Percentiles rank a stretch among this genome's conserved stretches.
These are phyloP conservation scores for Cepaea hortensis DNA, from an alignment of 2,888 invertebrate genomes.

Conservation along the genomic window DNA sequence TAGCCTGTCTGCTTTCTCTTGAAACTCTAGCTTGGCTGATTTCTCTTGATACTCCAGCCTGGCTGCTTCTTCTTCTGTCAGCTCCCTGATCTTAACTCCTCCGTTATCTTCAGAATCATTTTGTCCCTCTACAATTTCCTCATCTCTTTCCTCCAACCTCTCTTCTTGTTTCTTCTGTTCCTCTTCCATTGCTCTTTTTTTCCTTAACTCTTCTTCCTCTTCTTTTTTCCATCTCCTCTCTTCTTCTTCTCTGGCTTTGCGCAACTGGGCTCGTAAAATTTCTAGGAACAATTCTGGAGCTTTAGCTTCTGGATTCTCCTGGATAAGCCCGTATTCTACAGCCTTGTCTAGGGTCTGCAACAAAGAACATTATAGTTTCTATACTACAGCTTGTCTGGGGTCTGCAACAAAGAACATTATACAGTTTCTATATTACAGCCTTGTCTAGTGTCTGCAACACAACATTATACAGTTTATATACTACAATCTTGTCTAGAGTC, in stretches of 20 bases:
- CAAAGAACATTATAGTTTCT: slow-evolving; percentile 16
- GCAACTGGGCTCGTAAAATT: slow-evolving; percentile 41
- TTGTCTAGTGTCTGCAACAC: slow-evolving; percentile 49
- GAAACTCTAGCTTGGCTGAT: background rate
- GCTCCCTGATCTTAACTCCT: slow-evolving; percentile 37
- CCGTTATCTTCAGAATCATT: background rate
- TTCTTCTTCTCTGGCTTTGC: slow-evolving; percentile 46
- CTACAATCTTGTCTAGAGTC: no score
- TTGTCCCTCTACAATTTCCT: slow-evolving; percentile 22
- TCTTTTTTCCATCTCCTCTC: slow-evolving; percentile 40
- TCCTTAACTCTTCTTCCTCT: slow-evolving; percentile 40
- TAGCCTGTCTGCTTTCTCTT: background rate
- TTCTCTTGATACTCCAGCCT: slow-evolving; percentile 1
- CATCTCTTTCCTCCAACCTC: slow-evolving; percentile 12
- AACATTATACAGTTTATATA: background rate
- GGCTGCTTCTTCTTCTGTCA: slow-evolving; percentile 45
- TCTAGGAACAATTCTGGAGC: slow-evolving; percentile 38
- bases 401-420: slow-evolving; percentile 41
- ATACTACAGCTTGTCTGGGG: slow-evolving; percentile 44
- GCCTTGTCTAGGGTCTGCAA: slow-evolving; percentile 48
- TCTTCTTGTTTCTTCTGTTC: slow-evolving; percentile 16
- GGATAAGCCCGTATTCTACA: slow-evolving; percentile 47
- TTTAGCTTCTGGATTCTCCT: slow-evolving; percentile 39
- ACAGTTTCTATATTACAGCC: slow-evolving; percentile 25
- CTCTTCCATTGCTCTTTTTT: slow-evolving; percentile 31